Conservation (phyloP, 2,888 invertebrate species). For the Crossocerus cetratus region DNA sequence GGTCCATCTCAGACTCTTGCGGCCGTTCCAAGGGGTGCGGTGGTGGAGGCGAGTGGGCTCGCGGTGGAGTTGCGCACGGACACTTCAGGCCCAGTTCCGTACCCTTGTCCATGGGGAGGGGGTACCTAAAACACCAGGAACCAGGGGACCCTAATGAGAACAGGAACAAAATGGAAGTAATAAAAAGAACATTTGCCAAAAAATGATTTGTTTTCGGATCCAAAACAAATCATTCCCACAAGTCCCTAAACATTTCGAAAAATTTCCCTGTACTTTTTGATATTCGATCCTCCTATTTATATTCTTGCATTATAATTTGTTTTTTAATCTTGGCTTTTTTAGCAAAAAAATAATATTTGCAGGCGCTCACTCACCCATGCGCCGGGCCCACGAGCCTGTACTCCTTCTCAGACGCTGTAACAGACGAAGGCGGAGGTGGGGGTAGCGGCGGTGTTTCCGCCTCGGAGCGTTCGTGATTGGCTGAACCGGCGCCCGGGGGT, state of each 20-base stretch:
- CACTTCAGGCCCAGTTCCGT: slow-evolving; percentile 62
- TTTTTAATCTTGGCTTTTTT: no score
- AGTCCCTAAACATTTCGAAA: no score
- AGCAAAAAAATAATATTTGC: background rate
- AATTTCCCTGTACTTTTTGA: no score
- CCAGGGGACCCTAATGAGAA: no score
- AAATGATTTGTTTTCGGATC: background rate
- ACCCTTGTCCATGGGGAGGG: background rate
- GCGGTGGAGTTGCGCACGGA: slow-evolving; percentile 67
- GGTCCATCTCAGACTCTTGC: slow-evolving; percentile 74
- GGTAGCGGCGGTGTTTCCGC: slow-evolving; percentile 56
- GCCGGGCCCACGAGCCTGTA: slow-evolving; percentile 69
- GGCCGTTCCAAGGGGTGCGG: slow-evolving; percentile 55
- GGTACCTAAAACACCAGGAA: background rate
- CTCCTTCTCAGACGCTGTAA: slow-evolving; percentile 42
- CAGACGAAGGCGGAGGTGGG: slow-evolving; percentile 49
- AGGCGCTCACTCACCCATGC: slow-evolving; percentile 62
- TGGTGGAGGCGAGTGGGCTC: slow-evolving; percentile 61
- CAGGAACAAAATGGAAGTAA: no score
- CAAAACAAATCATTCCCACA: no score
- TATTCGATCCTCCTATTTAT: no score
- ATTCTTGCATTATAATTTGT: no score
- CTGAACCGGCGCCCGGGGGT: slow-evolving; percentile 56
- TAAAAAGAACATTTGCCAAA: background rate
- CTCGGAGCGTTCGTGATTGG: slow-evolving; percentile 60